Evolutionary conservation across 2,888 invertebrate genomes (phyloP).

Genomic region (Zootermopsis nevadensis): DNA sequence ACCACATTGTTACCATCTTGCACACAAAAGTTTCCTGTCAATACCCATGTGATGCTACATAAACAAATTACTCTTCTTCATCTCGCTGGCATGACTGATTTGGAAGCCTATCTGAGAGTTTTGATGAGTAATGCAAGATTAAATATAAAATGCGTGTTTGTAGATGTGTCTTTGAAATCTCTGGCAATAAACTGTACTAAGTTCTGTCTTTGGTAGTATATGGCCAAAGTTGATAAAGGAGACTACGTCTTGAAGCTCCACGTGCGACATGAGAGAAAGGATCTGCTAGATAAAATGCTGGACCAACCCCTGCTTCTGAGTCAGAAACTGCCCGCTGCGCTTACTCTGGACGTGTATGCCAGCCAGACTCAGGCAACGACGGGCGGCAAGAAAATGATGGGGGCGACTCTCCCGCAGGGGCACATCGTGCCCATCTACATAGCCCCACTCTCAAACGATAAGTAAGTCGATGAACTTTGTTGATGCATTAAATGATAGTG

Average conservation of each 20-base stretch:
- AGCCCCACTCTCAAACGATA: constrained; percentile 82
- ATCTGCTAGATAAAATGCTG: constrained; percentile 84
- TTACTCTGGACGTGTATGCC: constrained; percentile 82
- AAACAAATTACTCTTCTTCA: no score
- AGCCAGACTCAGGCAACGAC: constrained; percentile 76
- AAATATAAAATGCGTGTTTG: no score
- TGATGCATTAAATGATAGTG: no score
- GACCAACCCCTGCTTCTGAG: constrained; percentile 81
- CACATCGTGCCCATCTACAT: constrained; percentile 81
- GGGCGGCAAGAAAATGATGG: constrained; percentile 81
- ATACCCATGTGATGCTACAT: no score
- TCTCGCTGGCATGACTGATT: no score
- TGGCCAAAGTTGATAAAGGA: constrained; percentile 92
- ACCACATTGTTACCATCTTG: no score
- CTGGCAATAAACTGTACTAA: no score
- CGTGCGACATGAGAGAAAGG: constrained; percentile 89
- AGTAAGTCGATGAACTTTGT: constrained; percentile 69
- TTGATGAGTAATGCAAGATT: no score
- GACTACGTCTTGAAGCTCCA: constrained; percentile 90
- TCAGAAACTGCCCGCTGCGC: constrained; percentile 78
- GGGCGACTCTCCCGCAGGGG: constrained; percentile 70
- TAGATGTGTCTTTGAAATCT: no score
- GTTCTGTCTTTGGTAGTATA: constrained; percentile 71
- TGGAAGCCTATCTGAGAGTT: no score
- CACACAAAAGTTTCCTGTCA: no score